Base-by-base conservation (phyloP, 2,888 invertebrate species). In the Oscheius sp. region DNA sequence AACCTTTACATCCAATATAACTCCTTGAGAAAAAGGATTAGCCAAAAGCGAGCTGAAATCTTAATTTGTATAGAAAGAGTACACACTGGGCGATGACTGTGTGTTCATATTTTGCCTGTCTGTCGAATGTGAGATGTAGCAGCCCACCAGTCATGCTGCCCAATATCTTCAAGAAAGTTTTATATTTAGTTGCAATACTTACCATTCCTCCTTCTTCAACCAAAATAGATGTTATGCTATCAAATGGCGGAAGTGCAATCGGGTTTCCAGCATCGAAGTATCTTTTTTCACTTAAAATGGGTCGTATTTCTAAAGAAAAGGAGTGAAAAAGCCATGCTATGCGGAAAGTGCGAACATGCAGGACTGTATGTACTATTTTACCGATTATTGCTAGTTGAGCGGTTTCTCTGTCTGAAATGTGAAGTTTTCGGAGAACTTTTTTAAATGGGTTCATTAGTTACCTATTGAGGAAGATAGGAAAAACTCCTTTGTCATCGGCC, bases 401-500 rank as follows among this genome's bases (percentile, higher is more conserved):
- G 5, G 14, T 8, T 8, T n/a, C 59, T 22, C 26, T 59, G 59
- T 57, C 57, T 57, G 41, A 57, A 51, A 14, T 2, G 6, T 17
- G 6, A 6, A 17, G 17, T 36, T 36, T 8, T 36, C 14, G 8
- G 8, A 9, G 8, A 36, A 36, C 14, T 36, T 8, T 9, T 36
- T 14, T 14, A 9, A 36, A 47, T 47, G 22, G 33, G 20, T 6
- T 2, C 0, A 32, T 14, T 17, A 54, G n/a, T 20, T 50, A 75
- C 77, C 74, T 70, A 51, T 73, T 71, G 59, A 77, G 74, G 54
- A 73, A 77, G 54, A 71, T 73, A 3, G 77, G 77, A 26, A 77
- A 77, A 2, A 77, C 73, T 5, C 62, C 71, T 33, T 70, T 73
- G 32, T 70, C 61, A 57, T 77, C 77, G 22, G 77, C 74, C 17